Base-by-base conservation (phyloP, 2,113 vertebrate genomes). In the Catagonus wagneri region DNA sequence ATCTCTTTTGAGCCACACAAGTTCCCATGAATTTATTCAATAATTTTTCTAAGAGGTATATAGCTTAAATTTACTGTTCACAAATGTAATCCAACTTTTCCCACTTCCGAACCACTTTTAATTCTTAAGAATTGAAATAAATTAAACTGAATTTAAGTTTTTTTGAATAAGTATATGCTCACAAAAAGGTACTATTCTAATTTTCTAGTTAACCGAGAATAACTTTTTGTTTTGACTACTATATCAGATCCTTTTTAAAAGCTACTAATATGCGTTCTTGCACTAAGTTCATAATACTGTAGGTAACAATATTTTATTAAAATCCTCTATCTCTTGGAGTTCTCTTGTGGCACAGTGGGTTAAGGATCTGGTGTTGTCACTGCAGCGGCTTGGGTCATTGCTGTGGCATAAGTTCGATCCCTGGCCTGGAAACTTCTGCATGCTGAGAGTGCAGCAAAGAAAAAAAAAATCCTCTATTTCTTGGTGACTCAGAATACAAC, bases 251-350 rank as follows among this genome's bases (percentile, higher is more conserved):
- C 74, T 23, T 81, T 68, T 92, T 83, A 76, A 39, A 89, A 96
- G 34, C 34, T 92, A 78, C 65, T 79, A 87, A 85, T 23, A 83
- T 12, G 54, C 44, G 80, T 75, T 79, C 75, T 14, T 68, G 10
- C 19, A 86, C 91, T 63, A 93, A 97, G 68, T 63, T 89, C 58
- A 89, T 65, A 90, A 91, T 60, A 85, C 5, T 50, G 10, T 93
- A 90, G 52, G 86, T 61, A 86, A 93, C 20, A 93, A 39, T 80
- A 80, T 89, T 85, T 90, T 65, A 94, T 91, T 93, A 90, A 92
- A 90, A 92, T 65, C 17, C 76, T 93, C 75, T 78, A 56, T 56
- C 39, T 95, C 34, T 52, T 92, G 44, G 44, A 44, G 44, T 44
- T 44, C 44, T 44, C 44, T 44, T 44, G 44, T 44, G 44, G 44